These are phyloP conservation scores for Chaetodon auriga DNA, from an alignment of 2,113 vertebrate genomes.

Conservation along the genomic window DNA sequence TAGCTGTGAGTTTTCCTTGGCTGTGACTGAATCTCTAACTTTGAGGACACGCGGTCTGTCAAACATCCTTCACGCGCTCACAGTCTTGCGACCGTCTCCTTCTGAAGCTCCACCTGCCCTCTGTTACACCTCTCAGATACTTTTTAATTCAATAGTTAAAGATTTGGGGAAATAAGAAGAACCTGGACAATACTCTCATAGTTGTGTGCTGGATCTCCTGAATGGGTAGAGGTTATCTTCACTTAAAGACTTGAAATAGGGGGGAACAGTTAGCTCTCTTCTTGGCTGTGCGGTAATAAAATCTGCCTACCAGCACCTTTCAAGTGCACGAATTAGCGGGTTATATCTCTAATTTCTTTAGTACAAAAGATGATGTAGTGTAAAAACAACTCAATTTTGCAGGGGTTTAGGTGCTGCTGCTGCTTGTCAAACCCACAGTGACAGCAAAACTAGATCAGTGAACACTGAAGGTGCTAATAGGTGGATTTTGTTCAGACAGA, in stretches of 20 bases:
- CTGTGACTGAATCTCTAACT: slow-evolving; percentile 36
- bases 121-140: not conserved
- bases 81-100: not conserved
- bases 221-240: not conserved
- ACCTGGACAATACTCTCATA: not conserved
- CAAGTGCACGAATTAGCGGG: no score
- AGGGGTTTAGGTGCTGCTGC: no score
- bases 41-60: not conserved
- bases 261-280: no score
- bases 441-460: no score
- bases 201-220: no score
- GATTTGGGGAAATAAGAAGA: not conserved
- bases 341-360: no score
- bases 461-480: no score
- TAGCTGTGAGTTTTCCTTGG: slow-evolving; percentile 20
- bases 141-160: not conserved
- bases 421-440: no score
- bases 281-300: no score
- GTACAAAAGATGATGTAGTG: no score
- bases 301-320: not conserved
- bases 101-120: not conserved
- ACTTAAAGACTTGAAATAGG: not conserved
- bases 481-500: no score
- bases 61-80: slow-evolving; percentile 20
- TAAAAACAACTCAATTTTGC: no score